Base-by-base conservation (phyloP, 2,888 invertebrate genomes). In the Gymnosoma rotundatum region DNA sequence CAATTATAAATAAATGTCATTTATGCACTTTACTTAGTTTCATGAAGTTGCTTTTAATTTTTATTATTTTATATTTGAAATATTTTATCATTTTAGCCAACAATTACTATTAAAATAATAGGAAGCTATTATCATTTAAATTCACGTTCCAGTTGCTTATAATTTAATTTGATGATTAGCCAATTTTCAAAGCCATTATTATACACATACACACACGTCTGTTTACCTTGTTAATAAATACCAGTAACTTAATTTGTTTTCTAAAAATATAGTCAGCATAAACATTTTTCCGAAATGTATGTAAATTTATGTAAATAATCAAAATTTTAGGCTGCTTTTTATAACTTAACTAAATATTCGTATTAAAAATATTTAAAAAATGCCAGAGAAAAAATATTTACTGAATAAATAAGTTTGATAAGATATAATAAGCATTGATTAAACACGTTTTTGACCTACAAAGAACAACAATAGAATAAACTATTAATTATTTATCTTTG, bases 101-200 rank as follows among this genome's bases (percentile, higher is more conserved):
- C 7, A 42, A 42, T 64, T 58, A 63, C 21, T 10, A 7, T 12
- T 18, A 8, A 25, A 70, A 36, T 56, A 72, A 78, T 38, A 72
- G 70, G 56, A 72, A 78, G 54, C 64, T 21, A 38, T 63, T 48
- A 48, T 56, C 36, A 32, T 70, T n/a, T 48, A 36, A 36, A 54
- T 48, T 14, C 42, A 42, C 2, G 54, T 63, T 78, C 18, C 12
- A 64, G 25, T 25, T 10, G 36, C 20, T 63, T 54, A 69, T 32
- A 45, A 48, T 16, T 70, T 64, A 72, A 78, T 72, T 64, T 78
- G n/a, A 63, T 78, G 70, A 70, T 70, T 70, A 63, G 70, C 36
- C 45, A 25, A 7, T 52, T 36, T 67, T 54, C 14, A 32, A 36
- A 75, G 21, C 48, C n/a, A 50, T 20, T 58, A 56, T 50, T 60